phyloP scores from a whole-genome alignment of 2,113 vertebrate genomes.

The Hystrix brachyura region DNA sequence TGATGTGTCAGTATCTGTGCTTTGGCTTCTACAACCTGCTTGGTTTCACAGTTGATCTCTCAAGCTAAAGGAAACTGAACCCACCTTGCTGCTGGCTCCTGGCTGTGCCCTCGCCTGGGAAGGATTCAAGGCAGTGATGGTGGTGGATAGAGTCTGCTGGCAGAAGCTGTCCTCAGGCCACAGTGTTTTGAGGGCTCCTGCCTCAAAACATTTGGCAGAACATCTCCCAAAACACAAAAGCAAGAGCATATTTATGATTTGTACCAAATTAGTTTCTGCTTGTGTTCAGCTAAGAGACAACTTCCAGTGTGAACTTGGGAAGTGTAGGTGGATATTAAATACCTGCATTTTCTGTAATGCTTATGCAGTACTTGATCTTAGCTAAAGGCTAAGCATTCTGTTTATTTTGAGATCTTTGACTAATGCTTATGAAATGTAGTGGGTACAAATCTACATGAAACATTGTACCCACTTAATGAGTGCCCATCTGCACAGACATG shows the following conservation, averaged over 20 bases:
- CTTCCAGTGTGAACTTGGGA: constrained; percentile 1
- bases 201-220: neutral
- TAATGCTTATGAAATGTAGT: neutral
- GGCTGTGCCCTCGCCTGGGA: no score
- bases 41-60: constrained; percentile 51
- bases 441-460: neutral
- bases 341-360: neutral
- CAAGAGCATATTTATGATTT: neutral
- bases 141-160: neutral
- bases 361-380: neutral
- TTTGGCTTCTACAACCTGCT: constrained; percentile 40
- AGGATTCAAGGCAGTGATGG: neutral
- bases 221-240: neutral
- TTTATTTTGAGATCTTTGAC: constrained; percentile 31
- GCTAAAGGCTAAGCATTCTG: neutral
- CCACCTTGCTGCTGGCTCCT: neutral
- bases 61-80: neutral
- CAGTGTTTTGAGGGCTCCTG: neutral
- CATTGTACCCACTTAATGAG: neutral
- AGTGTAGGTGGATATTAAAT: neutral
- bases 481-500: neutral
- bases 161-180: neutral
- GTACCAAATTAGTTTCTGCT: neutral
- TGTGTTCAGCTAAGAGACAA: neutral
- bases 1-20: neutral